A percentile compares a stretch with the other conserved stretches of the same genome.
Evolutionary conservation across 35 echinoderm and acorn worm genomes (phyloP).

Genomic region (Hemicentrotus pulcherrimus): DNA sequence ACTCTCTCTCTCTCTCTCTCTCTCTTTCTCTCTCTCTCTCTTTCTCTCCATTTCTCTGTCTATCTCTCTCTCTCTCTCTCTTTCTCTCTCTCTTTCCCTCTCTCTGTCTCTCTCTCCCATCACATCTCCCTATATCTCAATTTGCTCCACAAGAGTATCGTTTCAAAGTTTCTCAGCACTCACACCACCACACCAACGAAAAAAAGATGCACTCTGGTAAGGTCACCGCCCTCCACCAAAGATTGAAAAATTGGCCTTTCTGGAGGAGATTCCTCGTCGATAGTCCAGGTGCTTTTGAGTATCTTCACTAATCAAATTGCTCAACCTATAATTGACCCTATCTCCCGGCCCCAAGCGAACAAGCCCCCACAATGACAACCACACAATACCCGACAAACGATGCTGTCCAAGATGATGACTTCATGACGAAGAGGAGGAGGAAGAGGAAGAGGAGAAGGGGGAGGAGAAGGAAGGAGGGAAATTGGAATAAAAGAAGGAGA

Average conservation of each 20-base stretch:
- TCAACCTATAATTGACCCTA: slow-evolving; percentile 51
- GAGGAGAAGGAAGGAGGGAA: background rate
- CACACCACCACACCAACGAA: background rate
- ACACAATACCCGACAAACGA: slow-evolving; percentile 31
- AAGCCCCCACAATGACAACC: slow-evolving; percentile 21
- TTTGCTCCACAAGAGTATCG: no score
- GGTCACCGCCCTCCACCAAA: slow-evolving; percentile 14
- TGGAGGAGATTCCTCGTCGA: background rate
- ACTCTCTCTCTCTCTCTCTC: background rate
- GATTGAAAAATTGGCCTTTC: slow-evolving; percentile 18
- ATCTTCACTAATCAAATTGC: slow-evolving; percentile 25
- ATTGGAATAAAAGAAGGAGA: background rate
- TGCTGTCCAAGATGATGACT: background rate
- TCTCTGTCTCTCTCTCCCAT: no score
- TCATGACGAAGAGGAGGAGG: background rate
- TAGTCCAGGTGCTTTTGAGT: slow-evolving; percentile 37
- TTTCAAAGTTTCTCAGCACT: background rate
- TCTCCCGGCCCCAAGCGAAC: background rate
- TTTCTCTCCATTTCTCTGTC: no score
- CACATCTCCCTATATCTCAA: no score
- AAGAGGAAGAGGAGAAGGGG: background rate
- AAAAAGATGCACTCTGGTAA: slow-evolving; percentile 30
- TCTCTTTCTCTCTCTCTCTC: background rate
- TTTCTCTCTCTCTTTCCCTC: no score
- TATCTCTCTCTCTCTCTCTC: no score